A percentile compares a stretch with the other conserved stretches of the same genome.
phyloP scores from a whole-genome alignment of 2,797 vertebrate species.

The Hapalemur alaotrensis region DNA sequence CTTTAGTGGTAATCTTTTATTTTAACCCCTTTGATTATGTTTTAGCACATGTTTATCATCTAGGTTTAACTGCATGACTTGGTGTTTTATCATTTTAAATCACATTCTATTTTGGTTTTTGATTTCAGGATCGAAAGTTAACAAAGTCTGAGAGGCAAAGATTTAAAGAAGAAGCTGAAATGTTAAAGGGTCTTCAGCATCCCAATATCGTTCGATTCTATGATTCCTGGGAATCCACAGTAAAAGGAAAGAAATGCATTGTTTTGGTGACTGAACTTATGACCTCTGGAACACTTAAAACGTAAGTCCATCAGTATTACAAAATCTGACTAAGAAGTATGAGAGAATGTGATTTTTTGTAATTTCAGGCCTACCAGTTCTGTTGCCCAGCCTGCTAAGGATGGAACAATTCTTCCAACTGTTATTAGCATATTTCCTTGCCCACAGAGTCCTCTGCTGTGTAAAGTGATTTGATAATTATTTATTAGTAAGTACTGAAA shows the following conservation, averaged over 20 bases:
- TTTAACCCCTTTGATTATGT: constrained; percentile 20
- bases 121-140: constrained; percentile 94
- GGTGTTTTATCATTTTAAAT: constrained; percentile 52
- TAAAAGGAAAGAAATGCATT: constrained; percentile 98
- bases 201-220: constrained; percentile 99
- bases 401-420: background rate
- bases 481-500: constrained; percentile 35
- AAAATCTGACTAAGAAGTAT: constrained; percentile 24
- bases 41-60: constrained; percentile 23
- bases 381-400: background rate
- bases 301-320: constrained; percentile 88
- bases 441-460: background rate
- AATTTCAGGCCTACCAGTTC: background rate
- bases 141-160: constrained; percentile 97
- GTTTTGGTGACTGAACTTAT: constrained; percentile 99
- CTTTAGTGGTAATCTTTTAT: background rate
- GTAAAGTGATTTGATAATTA: constrained; percentile 35
- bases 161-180: constrained; percentile 99
- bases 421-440: constrained; percentile 17
- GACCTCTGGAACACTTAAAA: constrained; percentile 99
- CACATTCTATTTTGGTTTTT: constrained; percentile 58
- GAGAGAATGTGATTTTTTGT: background rate
- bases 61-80: background rate
- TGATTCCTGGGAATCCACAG: constrained; percentile 98
- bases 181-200: constrained; percentile 99